phyloP scores from a whole-genome alignment of 1,140 invertebrate species.

The Chrysopa pallens region DNA sequence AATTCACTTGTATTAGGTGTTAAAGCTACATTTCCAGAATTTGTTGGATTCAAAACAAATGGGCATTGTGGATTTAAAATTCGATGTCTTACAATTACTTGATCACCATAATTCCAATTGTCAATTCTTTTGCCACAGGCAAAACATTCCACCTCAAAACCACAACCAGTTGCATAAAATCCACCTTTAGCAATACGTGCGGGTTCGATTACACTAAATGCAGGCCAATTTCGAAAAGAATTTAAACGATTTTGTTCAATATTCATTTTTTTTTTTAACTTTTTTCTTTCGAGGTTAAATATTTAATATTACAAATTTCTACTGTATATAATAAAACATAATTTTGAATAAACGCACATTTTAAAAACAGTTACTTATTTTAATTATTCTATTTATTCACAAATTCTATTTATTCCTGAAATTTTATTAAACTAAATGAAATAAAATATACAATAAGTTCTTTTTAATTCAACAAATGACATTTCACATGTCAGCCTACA shows the following conservation, averaged over 20 bases:
- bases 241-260: constrained; percentile 42
- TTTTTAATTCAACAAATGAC: too few species aligned
- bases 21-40: constrained; percentile 44
- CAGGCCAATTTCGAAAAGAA: constrained; percentile 55
- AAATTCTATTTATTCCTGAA: too few species aligned
- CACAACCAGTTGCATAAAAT: constrained; percentile 56
- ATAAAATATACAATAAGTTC: too few species aligned
- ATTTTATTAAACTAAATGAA: too few species aligned
- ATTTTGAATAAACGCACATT: too few species aligned
- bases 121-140: constrained; percentile 49
- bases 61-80: constrained; percentile 44
- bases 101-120: constrained; percentile 58
- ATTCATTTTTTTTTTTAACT: constrained; percentile 46
- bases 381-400: too few species aligned
- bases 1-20: constrained; percentile 7
- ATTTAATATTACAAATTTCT: too few species aligned
- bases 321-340: too few species aligned
- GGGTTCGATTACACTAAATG: constrained; percentile 39
- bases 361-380: too few species aligned
- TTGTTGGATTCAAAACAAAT: constrained; percentile 43
- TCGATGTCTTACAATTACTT: constrained; percentile 44
- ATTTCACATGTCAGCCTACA: too few species aligned
- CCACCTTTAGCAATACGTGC: constrained; percentile 57
- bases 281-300: background rate
- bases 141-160: constrained; percentile 54